Percentiles rank a stretch among this genome's conserved stretches.
phyloP scores from a whole-genome alignment of 2,888 invertebrate genomes.

The Erynnis tages region DNA sequence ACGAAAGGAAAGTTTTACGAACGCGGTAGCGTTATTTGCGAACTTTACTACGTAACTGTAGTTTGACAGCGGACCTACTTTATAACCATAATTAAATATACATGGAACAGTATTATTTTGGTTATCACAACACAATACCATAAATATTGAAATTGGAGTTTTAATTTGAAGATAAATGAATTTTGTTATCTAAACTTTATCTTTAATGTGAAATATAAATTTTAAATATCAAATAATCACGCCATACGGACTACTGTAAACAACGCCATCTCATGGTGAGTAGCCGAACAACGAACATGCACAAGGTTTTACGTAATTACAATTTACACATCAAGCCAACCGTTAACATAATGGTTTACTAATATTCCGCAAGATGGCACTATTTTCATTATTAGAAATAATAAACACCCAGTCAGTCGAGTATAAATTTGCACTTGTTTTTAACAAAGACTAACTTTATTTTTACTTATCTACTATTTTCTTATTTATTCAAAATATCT shows the following conservation, averaged over 20 bases:
- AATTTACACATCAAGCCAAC: too few relatives aligned
- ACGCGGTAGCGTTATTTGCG: slow-evolving; percentile 1
- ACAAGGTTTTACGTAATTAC: not conserved
- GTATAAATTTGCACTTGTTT: too few relatives aligned
- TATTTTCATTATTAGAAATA: not conserved
- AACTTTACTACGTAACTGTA: slow-evolving; percentile 10
- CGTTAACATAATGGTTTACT: not conserved
- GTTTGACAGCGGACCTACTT: not conserved
- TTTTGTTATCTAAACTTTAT: too few relatives aligned
- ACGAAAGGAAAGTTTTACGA: slow-evolving; percentile 2
- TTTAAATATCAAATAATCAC: too few relatives aligned
- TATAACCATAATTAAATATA: not conserved
- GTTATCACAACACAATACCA: too few relatives aligned
- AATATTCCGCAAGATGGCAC: slow-evolving; percentile 1
- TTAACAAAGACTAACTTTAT: too few relatives aligned
- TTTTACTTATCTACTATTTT: too few relatives aligned
- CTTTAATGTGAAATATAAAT: too few relatives aligned
- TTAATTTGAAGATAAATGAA: too few relatives aligned
- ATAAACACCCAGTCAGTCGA: too few relatives aligned
- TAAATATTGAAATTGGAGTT: too few relatives aligned
- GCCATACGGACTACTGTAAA: not conserved
- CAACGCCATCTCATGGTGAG: slow-evolving; percentile 1
- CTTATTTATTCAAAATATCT: too few relatives aligned
- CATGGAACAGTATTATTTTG: not conserved
- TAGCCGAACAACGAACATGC: not conserved